Evolutionary conservation across 1,140 invertebrate species (phyloP).

Genomic region (Drosophila mauritiana): DNA sequence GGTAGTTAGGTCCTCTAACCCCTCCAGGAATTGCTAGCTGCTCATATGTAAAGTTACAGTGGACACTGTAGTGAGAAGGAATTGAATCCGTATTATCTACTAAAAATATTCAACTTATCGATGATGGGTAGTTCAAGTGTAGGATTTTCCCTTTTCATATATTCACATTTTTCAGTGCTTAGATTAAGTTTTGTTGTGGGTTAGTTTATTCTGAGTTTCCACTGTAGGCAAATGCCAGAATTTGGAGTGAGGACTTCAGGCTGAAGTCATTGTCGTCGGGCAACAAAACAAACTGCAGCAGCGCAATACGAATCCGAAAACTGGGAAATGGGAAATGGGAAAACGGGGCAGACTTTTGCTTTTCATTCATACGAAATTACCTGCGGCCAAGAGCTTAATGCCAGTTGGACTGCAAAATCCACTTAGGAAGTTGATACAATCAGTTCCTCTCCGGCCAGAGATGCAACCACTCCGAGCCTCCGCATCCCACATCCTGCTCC

Average conservation of each 20-base stretch:
- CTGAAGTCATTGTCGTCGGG: slow-evolving; percentile 42
- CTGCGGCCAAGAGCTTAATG: slow-evolving; percentile 82
- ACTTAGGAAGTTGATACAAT: slow-evolving; percentile 83
- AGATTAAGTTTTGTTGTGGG: background rate
- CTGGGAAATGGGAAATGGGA: background rate
- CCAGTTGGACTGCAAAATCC: slow-evolving; percentile 83
- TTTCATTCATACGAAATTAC: slow-evolving; percentile 83
- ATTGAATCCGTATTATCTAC: background rate
- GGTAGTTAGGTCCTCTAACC: slow-evolving; percentile 29
- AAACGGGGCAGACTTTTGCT: slow-evolving; percentile 65
- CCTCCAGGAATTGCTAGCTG: slow-evolving; percentile 36
- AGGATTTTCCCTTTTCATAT: too few species aligned
- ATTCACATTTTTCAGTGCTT: background rate
- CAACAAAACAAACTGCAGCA: slow-evolving; percentile 57
- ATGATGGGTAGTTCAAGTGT: too few species aligned
- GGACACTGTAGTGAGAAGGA: background rate
- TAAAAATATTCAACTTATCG: too few species aligned
- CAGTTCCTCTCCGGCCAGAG: slow-evolving; percentile 65
- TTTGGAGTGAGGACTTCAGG: slow-evolving; percentile 10
- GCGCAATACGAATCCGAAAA: slow-evolving; percentile 52
- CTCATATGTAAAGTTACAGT: slow-evolving; percentile 71
- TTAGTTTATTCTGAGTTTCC: background rate
- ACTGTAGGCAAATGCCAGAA: slow-evolving; percentile 32
- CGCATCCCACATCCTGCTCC: slow-evolving; percentile 14
- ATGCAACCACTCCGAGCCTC: slow-evolving; percentile 27